Percentiles rank a stretch among this genome's conserved stretches.
Evolutionary conservation across 2,113 vertebrate species (phyloP).

Genomic region (Austrofundulus limnaeus): DNA sequence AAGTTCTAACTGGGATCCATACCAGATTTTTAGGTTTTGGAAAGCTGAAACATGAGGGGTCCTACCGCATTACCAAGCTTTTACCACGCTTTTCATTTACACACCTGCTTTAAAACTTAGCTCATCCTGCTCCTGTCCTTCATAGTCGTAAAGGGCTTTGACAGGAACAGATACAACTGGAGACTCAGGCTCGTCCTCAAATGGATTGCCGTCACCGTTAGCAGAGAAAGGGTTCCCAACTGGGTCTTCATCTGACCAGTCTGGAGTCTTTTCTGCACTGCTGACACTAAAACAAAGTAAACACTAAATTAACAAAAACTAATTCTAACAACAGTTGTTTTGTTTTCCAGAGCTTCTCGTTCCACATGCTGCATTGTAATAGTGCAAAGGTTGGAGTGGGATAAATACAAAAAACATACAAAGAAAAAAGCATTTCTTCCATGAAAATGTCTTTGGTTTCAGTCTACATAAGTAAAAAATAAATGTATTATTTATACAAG

Average conservation of each 20-base stretch:
- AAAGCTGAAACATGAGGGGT: no score
- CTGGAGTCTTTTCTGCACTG: conserved; percentile 87
- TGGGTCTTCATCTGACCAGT: conserved; percentile 93
- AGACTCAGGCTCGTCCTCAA: conserved; percentile 87
- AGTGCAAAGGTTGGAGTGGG: conserved; percentile 20
- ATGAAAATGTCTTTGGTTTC: conserved; percentile 11
- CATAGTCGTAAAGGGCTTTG: conserved; percentile 93
- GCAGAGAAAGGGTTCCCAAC: conserved; percentile 88
- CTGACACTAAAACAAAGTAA: conserved; percentile 73
- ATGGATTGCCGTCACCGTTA: conserved; percentile 92
- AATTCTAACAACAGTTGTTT: neutral
- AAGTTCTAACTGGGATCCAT: no score
- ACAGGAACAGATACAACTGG: conserved; percentile 83
- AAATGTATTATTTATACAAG: conserved; percentile 23
- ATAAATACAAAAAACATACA: no score
- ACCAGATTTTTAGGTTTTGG: no score
- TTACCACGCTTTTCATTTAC: neutral
- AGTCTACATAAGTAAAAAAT: conserved; percentile 15
- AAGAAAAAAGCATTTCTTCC: conserved; percentile 10
- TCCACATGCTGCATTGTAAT: conserved; percentile 32
- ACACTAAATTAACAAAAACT: conserved; percentile 18
- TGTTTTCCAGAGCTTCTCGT: neutral
- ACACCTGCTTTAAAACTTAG: conserved; percentile 95
- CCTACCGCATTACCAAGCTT: no score
- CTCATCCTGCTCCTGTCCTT: conserved; percentile 96